Percentiles rank a stretch among this genome's conserved stretches.
Evolutionary conservation across 1,140 invertebrate species (phyloP).

Genomic region (Batillaria attramentaria): DNA sequence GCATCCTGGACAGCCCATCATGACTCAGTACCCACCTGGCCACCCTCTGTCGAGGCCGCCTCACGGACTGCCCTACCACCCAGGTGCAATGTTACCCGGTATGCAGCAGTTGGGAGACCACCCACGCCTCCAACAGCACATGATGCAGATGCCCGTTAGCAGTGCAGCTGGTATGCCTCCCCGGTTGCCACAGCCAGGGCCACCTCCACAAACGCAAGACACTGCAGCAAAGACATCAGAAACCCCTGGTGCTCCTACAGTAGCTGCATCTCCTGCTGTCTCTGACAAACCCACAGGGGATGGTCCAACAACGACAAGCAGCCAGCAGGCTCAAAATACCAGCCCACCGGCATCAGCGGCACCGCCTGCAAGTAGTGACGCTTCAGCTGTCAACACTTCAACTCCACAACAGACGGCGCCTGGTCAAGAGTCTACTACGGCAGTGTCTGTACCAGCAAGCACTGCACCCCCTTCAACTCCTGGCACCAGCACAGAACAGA

Average conservation of each 20-base stretch:
- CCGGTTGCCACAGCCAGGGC: background rate
- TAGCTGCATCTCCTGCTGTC: background rate
- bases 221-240: background rate
- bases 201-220: background rate
- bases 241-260: background rate
- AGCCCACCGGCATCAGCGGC: background rate
- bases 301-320: too few species aligned
- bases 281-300: too few species aligned
- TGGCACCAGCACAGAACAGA: background rate
- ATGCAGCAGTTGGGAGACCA: conserved; percentile 38
- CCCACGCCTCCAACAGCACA: conserved; percentile 32
- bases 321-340: too few species aligned
- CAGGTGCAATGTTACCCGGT: conserved; percentile 7
- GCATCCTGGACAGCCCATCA: conserved; percentile 27
- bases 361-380: background rate
- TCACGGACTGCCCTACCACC: conserved; percentile 21
- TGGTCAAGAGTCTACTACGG: too few species aligned
- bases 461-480: background rate
- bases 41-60: conserved; percentile 1
- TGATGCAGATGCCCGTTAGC: conserved; percentile 12
- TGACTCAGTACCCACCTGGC: conserved; percentile 12
- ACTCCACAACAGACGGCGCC: too few species aligned
- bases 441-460: background rate
- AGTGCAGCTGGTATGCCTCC: conserved; percentile 20
- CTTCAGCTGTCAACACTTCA: too few species aligned